Evolutionary conservation across 2,113 vertebrate species (phyloP).

Genomic region (Cryptotis parvus): DNA sequence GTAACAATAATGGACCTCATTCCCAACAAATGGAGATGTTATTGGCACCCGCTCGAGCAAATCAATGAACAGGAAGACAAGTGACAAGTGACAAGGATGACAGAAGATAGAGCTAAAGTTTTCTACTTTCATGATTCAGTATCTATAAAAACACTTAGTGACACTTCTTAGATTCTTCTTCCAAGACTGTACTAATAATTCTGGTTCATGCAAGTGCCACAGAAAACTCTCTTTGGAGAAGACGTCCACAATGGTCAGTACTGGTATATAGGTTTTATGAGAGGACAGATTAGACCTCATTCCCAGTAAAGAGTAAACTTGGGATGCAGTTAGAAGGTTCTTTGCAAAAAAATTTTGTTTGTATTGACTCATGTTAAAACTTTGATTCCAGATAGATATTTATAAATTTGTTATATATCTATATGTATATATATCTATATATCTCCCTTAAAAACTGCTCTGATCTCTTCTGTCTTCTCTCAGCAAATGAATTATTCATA

Average conservation of each 20-base stretch:
- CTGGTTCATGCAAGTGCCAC: neutral
- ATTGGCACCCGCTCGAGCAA: too few species aligned
- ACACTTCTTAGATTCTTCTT: conserved; percentile 31
- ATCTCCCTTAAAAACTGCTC: conserved; percentile 30
- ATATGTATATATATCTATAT: neutral
- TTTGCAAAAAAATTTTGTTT: conserved; percentile 42
- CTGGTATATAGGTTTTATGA: neutral
- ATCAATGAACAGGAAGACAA: too few species aligned
- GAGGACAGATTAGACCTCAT: neutral
- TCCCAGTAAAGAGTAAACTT: neutral
- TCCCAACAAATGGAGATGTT: too few species aligned
- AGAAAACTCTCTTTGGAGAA: neutral
- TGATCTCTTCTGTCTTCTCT: conserved; percentile 56
- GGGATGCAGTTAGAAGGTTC: conserved; percentile 16
- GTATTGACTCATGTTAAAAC: conserved; percentile 32
- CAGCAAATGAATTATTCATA: conserved; percentile 78
- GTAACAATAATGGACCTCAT: too few species aligned
- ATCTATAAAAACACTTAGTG: neutral
- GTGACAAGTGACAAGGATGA: too few species aligned
- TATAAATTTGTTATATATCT: conserved; percentile 15
- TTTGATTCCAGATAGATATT: conserved; percentile 45
- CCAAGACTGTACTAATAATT: conserved; percentile 22
- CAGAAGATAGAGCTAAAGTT: neutral
- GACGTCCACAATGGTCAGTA: neutral
- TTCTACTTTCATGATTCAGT: conserved; percentile 20